Percentiles rank a stretch among this genome's conserved stretches.
These are phyloP conservation scores for Microctonus brassicae DNA, from an alignment of 2,888 invertebrate genomes.

Conservation along the genomic window DNA sequence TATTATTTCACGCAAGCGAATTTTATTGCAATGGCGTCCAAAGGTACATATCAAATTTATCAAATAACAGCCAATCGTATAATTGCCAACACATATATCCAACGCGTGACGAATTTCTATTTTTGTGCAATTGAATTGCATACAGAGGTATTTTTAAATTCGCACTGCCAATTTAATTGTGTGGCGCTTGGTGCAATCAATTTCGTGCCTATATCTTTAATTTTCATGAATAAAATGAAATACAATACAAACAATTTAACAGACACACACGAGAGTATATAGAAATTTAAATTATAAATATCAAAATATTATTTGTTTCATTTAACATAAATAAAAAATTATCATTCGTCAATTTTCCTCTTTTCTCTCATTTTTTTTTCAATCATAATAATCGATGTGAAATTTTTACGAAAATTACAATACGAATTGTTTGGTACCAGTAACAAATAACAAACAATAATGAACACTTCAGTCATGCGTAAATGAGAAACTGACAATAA, in stretches of 20 bases:
- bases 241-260: background rate
- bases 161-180: background rate
- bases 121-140: background rate
- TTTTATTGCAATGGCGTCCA: background rate
- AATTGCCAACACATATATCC: background rate
- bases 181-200: background rate
- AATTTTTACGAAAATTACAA: too few species aligned
- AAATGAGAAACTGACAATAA: background rate
- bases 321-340: too few species aligned
- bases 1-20: background rate
- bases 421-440: too few species aligned
- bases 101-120: slow-evolving; percentile 1
- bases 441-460: too few species aligned
- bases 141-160: background rate
- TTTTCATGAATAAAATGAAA: background rate
- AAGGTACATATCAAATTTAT: background rate
- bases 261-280: background rate
- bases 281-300: background rate
- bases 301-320: too few species aligned
- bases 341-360: too few species aligned
- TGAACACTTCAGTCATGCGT: background rate
- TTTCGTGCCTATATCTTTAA: background rate
- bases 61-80: background rate
- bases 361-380: too few species aligned
- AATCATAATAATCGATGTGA: too few species aligned